A percentile compares a stretch with the other conserved stretches of the same genome.
phyloP scores from a whole-genome alignment of 1,140 invertebrate species.

The Neocloeon triangulifer region DNA sequence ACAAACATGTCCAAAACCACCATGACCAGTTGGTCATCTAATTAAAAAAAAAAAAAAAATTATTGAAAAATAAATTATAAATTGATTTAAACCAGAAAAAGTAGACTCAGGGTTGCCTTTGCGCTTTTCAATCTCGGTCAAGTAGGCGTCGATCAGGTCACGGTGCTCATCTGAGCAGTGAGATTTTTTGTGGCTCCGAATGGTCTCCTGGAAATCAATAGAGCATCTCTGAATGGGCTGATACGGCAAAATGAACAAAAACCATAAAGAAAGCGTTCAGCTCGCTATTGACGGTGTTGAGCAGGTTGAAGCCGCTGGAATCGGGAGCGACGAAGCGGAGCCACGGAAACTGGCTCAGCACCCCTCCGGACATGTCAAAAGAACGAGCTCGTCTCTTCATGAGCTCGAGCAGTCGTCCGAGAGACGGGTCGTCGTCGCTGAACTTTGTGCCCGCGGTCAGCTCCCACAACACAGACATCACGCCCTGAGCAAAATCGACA shows the following conservation, averaged over 20 bases:
- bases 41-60: slow-evolving; percentile 8
- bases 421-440: slow-evolving; percentile 20
- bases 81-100: slow-evolving; percentile 28
- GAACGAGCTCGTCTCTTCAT: slow-evolving; percentile 15
- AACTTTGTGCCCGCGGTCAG: slow-evolving; percentile 37
- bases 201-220: slow-evolving; percentile 22
- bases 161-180: slow-evolving; percentile 22
- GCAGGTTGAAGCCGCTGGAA: slow-evolving; percentile 37
- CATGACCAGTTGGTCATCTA: slow-evolving; percentile 42
- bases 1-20: slow-evolving; percentile 48
- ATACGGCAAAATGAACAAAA: background rate
- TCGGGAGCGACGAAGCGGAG: slow-evolving; percentile 39
- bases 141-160: slow-evolving; percentile 57
- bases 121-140: slow-evolving; percentile 35
- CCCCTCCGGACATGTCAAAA: slow-evolving; percentile 45
- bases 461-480: slow-evolving; percentile 54
- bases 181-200: slow-evolving; percentile 30
- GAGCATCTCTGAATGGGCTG: background rate
- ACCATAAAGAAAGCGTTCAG: slow-evolving; percentile 30
- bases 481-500: slow-evolving; percentile 20
- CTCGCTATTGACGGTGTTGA: slow-evolving; percentile 33
- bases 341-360: slow-evolving; percentile 42
- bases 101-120: slow-evolving; percentile 17
- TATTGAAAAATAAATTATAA: slow-evolving; percentile 2
- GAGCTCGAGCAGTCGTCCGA: slow-evolving; percentile 32